Evolutionary conservation across 2,797 vertebrate species (phyloP), one percentile per base, ranked within the genome.

Genomic region (Cygnus olor): DNA sequence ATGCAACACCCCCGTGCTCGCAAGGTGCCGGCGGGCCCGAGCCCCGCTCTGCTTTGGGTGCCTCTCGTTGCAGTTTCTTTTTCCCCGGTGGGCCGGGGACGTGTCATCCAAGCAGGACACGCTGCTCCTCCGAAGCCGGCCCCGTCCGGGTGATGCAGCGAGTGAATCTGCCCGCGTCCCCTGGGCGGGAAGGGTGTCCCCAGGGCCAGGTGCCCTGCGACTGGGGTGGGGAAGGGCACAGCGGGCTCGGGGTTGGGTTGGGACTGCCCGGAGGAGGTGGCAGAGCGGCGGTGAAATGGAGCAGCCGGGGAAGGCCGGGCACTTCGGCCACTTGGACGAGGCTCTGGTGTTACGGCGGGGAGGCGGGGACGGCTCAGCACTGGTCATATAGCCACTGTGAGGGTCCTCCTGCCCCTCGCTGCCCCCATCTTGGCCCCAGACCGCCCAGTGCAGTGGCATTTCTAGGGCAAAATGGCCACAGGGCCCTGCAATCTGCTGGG

Each of bases 191-290:
- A 20, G 6, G 7, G 18, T 1, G 2, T 36, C 34, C 19, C 44
- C 28, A 4, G 13, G 2, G 5, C 21, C 3, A 6, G 14, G 8
- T 44, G 19, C 21, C 1, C 2, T 0, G 1, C 15, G 44, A 54
- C 2, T 3, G 13, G 53, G 32, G n/a, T 57, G 0, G 1, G 72
- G 40, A 64, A 45, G 44, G 49, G 34, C 10, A 42, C n/a, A 36
- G 27, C 20, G 15, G n/a, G 11, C 10, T n/a, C 1, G 3, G 54
- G 65, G 60, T 18, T 30, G 38, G 20, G 38, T 21, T 45, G 32
- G 22, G 66, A 56, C 13, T 19, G 66, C n/a, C 36, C 13, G 28
- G 7, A 4, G 27, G 47, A 51, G 69, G 32, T 40, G 42, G 10
- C 9, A 4, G 10, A 32, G 70, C 25, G 45, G 22, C 2, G 27